These are phyloP conservation scores for Drosophila stalkeri DNA, from an alignment of 2,888 invertebrate genomes.

Conservation along the genomic window DNA sequence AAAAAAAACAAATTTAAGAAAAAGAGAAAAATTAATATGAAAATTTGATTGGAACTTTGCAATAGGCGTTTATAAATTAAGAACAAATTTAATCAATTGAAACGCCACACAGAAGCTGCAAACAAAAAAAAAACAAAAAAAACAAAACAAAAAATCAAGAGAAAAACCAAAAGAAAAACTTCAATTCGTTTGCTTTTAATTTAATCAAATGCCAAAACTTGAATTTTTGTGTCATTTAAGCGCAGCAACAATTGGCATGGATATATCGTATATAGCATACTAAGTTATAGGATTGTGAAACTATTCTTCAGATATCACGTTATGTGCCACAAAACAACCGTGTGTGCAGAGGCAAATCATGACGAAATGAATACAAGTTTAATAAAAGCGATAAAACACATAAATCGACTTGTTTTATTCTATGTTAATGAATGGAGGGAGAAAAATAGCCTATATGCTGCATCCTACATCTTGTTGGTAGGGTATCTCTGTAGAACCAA, in stretches of 20 bases:
- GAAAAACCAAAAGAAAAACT: constrained; percentile 27
- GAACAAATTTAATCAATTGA: constrained; percentile 47
- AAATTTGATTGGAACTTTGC: constrained; percentile 53
- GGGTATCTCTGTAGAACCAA: background rate
- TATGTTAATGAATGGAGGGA: background rate
- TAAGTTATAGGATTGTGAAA: constrained; percentile 55
- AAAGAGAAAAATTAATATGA: constrained; percentile 18
- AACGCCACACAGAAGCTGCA: constrained; percentile 68
- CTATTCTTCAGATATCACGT: constrained; percentile 47
- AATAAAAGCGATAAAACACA: constrained; percentile 76
- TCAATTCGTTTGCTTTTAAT: constrained; percentile 56
- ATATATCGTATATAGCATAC: constrained; percentile 46
- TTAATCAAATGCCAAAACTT: constrained; percentile 65
- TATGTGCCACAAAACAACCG: constrained; percentile 44
- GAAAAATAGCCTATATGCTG: background rate
- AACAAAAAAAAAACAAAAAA: constrained; percentile 33
- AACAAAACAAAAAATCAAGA: constrained; percentile 23
- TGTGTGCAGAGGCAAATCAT: constrained; percentile 60
- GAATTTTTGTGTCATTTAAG: constrained; percentile 45
- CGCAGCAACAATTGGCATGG: constrained; percentile 49
- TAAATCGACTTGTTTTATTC: background rate
- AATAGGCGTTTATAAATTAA: constrained; percentile 55
- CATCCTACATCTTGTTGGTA: too few relatives aligned
- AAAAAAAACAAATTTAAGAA: constrained; percentile 37
- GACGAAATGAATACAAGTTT: constrained; percentile 79